These are phyloP conservation scores for Gracilinanus agilis DNA, from an alignment of 2,113 vertebrate species.

Conservation along the genomic window DNA sequence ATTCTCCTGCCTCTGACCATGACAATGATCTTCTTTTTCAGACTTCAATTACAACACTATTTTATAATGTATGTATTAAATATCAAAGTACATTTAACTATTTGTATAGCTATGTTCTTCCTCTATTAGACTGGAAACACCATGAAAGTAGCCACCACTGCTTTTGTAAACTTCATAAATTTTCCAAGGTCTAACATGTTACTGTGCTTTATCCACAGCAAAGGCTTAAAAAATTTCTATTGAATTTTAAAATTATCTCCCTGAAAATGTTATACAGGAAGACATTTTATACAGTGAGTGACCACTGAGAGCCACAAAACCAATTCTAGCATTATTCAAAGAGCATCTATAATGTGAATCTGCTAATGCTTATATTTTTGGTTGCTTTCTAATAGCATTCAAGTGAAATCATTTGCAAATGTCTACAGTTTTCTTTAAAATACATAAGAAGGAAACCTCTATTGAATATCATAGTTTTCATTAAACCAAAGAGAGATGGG, in stretches of 20 bases:
- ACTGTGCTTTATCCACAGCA: not conserved
- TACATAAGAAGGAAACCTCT: not conserved
- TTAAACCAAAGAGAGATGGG: not conserved
- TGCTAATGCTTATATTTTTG: not conserved
- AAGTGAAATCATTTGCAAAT: slow-evolving; percentile 37
- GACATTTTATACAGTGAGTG: not conserved
- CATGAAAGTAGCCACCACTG: not conserved
- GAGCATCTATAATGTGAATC: not conserved
- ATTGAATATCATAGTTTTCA: slow-evolving; percentile 44
- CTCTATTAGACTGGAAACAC: not conserved
- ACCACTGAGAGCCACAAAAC: not conserved
- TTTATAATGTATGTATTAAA: not conserved
- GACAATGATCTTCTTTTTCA: not conserved
- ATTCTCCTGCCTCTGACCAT: not conserved
- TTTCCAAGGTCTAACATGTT: not conserved
- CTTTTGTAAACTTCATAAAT: not conserved
- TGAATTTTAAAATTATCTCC: slow-evolving; percentile 6
- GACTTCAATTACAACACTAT: not conserved
- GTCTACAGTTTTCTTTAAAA: slow-evolving; percentile 27
- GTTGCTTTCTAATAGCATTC: slow-evolving; percentile 25
- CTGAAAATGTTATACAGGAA: slow-evolving; percentile 10
- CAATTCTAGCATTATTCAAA: not conserved
- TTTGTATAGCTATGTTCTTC: not conserved
- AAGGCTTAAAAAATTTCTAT: not conserved
- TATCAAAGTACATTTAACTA: not conserved